A percentile compares a stretch with the other conserved stretches of the same genome.
Evolutionary conservation across 2,113 vertebrate species (phyloP).

Genomic region (Hoplias malabaricus): DNA sequence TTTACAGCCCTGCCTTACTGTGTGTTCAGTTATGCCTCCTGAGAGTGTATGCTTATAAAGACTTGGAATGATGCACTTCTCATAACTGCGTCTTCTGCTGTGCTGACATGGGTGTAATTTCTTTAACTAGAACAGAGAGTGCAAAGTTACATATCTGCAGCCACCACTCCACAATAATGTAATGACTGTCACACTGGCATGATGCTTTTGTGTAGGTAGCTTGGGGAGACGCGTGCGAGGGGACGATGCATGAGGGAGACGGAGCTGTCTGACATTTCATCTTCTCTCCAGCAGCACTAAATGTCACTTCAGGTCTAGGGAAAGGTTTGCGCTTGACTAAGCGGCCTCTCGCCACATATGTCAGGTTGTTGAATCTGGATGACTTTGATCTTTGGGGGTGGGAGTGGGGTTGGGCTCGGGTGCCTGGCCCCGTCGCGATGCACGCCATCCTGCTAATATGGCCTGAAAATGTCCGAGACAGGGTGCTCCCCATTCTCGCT

Average conservation of each 20-base stretch:
- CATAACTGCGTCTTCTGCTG: not conserved
- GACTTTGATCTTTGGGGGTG: conserved; percentile 19
- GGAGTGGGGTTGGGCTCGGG: not conserved
- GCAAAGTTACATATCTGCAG: not conserved
- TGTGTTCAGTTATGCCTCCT: not conserved
- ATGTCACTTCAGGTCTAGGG: conserved; percentile 48
- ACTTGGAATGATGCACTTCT: not conserved
- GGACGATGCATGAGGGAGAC: not conserved
- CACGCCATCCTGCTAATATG: conserved; percentile 12
- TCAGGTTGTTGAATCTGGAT: conserved; percentile 33
- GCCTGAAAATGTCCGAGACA: conserved; percentile 24
- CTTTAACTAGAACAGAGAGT: not conserved
- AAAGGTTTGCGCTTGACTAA: conserved; percentile 44
- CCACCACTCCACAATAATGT: not conserved
- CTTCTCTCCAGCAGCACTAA: conserved; percentile 45
- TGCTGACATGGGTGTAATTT: not conserved
- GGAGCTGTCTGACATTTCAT: conserved; percentile 44
- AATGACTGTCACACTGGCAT: not conserved
- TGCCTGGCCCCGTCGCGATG: not conserved
- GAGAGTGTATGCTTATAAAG: not conserved
- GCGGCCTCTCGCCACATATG: conserved; percentile 35
- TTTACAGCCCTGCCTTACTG: conserved; percentile 7
- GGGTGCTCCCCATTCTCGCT: not conserved
- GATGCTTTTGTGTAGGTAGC: not conserved
- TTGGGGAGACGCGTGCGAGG: not conserved